These are phyloP conservation scores for Drosophila pullipes DNA, from an alignment of 2,888 invertebrate species.

Conservation along the genomic window DNA sequence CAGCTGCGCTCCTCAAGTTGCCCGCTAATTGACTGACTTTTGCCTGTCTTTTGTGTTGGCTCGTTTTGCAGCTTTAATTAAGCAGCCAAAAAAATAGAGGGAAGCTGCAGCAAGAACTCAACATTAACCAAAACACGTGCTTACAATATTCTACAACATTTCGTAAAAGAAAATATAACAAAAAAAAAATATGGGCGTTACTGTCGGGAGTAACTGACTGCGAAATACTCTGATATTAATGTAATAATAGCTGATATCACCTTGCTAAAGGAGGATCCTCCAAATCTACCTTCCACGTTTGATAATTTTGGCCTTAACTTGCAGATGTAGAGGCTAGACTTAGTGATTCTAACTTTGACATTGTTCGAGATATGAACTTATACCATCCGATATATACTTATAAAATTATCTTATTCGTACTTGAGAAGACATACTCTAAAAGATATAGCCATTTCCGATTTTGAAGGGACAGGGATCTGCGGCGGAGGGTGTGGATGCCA, in stretches of 20 bases:
- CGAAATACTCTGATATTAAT: background rate
- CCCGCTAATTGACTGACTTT: conserved; percentile 55
- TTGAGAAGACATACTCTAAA: no score
- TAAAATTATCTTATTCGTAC: no score
- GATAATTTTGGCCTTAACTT: background rate
- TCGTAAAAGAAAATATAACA: background rate
- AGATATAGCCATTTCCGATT: background rate
- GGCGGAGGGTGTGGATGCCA: no score
- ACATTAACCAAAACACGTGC: conserved; percentile 35
- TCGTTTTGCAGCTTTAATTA: conserved; percentile 44
- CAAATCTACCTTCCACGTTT: background rate
- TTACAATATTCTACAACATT: conserved; percentile 9
- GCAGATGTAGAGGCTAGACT: background rate
- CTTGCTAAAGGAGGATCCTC: background rate
- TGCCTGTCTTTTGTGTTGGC: conserved; percentile 22
- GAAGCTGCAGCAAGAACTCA: conserved; percentile 4
- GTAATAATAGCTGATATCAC: background rate
- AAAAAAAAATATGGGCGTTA: background rate
- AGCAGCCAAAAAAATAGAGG: conserved; percentile 19
- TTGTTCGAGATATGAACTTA: no score
- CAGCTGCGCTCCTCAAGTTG: conserved; percentile 18
- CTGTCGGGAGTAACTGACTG: background rate
- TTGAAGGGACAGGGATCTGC: no score
- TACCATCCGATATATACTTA: no score
- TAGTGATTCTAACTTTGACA: no score